Base-by-base conservation (phyloP, 2,888 invertebrate species). In the Eilema griseolum region DNA sequence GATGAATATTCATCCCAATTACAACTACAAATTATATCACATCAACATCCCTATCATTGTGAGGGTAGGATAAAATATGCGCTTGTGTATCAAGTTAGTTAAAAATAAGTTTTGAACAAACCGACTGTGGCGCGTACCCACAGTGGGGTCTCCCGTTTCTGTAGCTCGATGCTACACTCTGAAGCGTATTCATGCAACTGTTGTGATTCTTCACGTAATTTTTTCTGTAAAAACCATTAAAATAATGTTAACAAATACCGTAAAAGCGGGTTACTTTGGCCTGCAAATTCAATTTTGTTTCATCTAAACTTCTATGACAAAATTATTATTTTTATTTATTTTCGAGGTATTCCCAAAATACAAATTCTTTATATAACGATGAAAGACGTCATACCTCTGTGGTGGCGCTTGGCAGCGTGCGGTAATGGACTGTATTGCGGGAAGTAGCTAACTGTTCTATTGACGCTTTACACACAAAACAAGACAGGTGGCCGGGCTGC, bases 51-150 rank as follows among this genome's bases (percentile, higher is more conserved):
- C 20, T 20, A 20, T 46, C 46, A 46, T 46, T 46, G 41, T 46
- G 20, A 52, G 52, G n/a, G n/a, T n/a, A 52, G 52, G 52, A 52
- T n/a, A 8, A 52, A n/a, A 52, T 46, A 52, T n/a, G n/a, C 52
- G 52, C 52, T n/a, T 52, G 20, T 52, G n/a, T 52, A n/a, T 16
- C n/a, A n/a, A n/a, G n/a, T 8, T n/a, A n/a, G 20, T 88, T 93
- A 98, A 89, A 98, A 98, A 86, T 97, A 98, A 56, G 96, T 96
- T 86, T 97, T 96, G 88, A 98, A 97, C 67, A 98, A 92, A 76
- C 96, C 96, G 11, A 98, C 98, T 28, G 98, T 97, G 3, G 94
- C 94, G 37, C 89, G 89, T 11, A 98, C 97, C 98, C 99, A 98
- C 12, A 97, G 90, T 0, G 99, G 98, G 8, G 98, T 96, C 57